Conservation (phyloP, 2,888 invertebrate species). For the Aleiodes testaceus region DNA sequence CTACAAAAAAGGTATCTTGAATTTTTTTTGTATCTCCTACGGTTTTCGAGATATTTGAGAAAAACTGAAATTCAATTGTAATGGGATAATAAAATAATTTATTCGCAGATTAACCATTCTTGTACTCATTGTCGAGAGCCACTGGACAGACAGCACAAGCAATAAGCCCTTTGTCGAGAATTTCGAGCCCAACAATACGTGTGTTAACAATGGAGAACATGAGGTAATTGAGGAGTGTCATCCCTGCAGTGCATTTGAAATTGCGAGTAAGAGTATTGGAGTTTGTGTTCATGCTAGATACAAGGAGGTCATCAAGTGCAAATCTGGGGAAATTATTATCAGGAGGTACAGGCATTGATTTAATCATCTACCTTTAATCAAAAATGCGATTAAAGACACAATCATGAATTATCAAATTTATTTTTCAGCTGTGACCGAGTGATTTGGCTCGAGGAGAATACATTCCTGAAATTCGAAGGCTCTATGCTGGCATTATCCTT, state of each 20-base stretch:
- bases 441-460: constrained; percentile 87
- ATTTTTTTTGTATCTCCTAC: no score
- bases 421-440: constrained; percentile 87
- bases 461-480: constrained; percentile 88
- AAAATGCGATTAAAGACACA: constrained; percentile 24
- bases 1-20: no score
- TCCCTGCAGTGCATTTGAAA: constrained; percentile 90
- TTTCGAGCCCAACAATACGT: constrained; percentile 85
- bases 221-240: constrained; percentile 85
- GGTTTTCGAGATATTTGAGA: neutral
- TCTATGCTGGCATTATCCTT: constrained; percentile 80
- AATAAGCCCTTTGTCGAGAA: constrained; percentile 78
- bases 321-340: constrained; percentile 85
- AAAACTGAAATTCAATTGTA: constrained; percentile 12
- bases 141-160: constrained; percentile 78
- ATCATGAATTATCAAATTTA: constrained; percentile 33
- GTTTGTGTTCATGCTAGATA: constrained; percentile 88
- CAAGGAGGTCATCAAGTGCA: constrained; percentile 87
- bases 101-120: constrained; percentile 84
- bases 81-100: constrained; percentile 14
- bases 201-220: constrained; percentile 83
- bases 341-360: constrained; percentile 76
- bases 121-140: constrained; percentile 87
- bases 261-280: constrained; percentile 85
- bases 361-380: neutral